Conservation (phyloP, 2,797 vertebrate genomes). For the Squalus acanthias region DNA sequence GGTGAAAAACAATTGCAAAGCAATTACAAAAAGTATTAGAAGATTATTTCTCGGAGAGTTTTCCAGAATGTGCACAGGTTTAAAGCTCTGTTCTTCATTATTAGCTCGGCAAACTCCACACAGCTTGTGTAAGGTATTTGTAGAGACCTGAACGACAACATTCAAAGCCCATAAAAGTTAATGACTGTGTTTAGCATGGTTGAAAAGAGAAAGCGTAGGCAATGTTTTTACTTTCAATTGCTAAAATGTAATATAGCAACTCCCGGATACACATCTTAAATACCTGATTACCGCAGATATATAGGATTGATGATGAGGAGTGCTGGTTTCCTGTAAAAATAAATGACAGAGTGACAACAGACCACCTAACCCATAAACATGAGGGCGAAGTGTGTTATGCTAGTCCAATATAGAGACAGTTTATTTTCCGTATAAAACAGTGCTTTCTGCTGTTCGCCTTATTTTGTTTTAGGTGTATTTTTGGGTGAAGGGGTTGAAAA, state of each 20-base stretch:
- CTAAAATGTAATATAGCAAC: neutral
- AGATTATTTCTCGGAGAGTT: neutral
- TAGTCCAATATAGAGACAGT: neutral
- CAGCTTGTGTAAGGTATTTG: neutral
- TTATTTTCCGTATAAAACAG: neutral
- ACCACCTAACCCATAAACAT: neutral
- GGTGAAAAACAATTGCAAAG: neutral
- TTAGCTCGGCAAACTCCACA: neutral
- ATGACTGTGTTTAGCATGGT: neutral
- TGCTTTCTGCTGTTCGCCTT: neutral
- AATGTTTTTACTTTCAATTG: neutral
- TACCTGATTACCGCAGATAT: neutral
- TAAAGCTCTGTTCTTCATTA: neutral
- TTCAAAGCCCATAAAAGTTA: neutral
- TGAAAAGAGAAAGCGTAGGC: neutral
- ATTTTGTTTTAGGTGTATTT: neutral
- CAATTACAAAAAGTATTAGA: neutral
- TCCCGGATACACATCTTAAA: neutral
- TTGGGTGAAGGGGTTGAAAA: neutral
- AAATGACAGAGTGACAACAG: neutral
- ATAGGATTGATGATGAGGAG: neutral
- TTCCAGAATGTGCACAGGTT: neutral
- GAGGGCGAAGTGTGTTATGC: neutral
- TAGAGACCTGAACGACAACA: neutral
- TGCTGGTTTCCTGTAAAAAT: constrained; percentile 14